Evolutionary conservation across 2,113 vertebrate species (phyloP), one percentile per base, ranked within the genome.

Genomic region (Oryzias javanicus): DNA sequence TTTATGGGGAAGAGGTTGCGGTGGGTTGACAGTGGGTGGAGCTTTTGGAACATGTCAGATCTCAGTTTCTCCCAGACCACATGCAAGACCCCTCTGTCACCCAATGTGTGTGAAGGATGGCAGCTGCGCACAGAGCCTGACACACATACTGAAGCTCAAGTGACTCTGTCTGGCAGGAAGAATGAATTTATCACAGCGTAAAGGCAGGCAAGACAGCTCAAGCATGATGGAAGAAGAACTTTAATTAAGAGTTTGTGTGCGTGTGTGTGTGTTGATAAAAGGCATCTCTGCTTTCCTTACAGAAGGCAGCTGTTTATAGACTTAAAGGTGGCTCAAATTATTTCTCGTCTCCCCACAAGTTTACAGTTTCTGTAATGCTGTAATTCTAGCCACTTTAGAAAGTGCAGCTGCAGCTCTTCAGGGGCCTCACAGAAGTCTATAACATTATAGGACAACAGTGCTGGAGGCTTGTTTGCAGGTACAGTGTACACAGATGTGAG

Each of bases 401-500:
- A 86, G 63, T 85, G 82, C 85, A 49, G 72, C 8, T 1, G 3
- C 83, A 81, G 82, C 83, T 84, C 67, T 85, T 86, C 73, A 19
- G 27, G 6, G 74, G 70, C 67, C 80, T 81, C 66, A 57, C 40
- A 40, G 50, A 80, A 79, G 72, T 68, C 75, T 76, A 73, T 87
- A 81, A 84, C 78, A 53, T 63, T 64, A 63, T n/a, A 70, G 79
- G 59, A 75, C 70, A 79, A 67, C 66, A 64, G 44, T 69, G 73
- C 86, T 82, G 52, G 68, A 84, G 84, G 82, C 75, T 72, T 78
- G 69, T 79, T 80, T 83, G 74, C 72, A 74, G 74, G 63, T 51
- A 56, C 48, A 42, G 49, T 78, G 64, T 49, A 77, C 78, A 77
- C 86, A 82, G 75, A 84, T 76, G 72, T 53, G 59, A 70, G 70